Evolutionary conservation across 2,113 vertebrate species (phyloP), one percentile per base, ranked within the genome.

Genomic region (Ophthalmolycus amberensis): DNA sequence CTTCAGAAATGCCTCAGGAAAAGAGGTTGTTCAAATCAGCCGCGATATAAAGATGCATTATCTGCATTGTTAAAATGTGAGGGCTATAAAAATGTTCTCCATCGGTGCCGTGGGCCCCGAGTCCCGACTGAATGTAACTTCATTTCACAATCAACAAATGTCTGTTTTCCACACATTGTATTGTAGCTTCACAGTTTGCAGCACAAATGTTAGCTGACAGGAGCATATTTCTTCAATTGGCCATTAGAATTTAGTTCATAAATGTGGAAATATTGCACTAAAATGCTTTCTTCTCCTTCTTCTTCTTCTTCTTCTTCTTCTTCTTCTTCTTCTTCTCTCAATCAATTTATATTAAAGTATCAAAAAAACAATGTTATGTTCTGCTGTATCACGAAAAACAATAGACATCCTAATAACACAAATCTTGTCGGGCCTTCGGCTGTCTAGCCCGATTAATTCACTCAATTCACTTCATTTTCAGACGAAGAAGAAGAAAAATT

Each of bases 131-230:
- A 80, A 70, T 74, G 29, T 52, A 71, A 29, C 34, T 56, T 25
- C 10, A 71, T 71, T 4, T 81, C 12, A 7, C 50, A 65, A 70
- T 82, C 64, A 77, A 71, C 5, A 25, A 66, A 70, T 81, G n/a
- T 76, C 15, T 59, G 7, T 59, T 50, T 71, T 42, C 7, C n/a
- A 42, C 25, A 42, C 11, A 12, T 62, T n/a, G 64, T 37, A 48
- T 34, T 62, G 16, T 29, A 38, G 44, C 22, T 42, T 60, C 56
- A 59, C 59, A 79, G 11, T 14, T 58, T 58, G 54, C 46, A 59
- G 18, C 38, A 32, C n/a, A 80, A 60, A 72, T 80, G 54, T 64
- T 32, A 66, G 15, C 25, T 0, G 5, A 69, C 64, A 52, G 15
- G 38, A 66, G 65, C 9, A 5, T 3, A 42, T 16, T 29, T 42